These are phyloP conservation scores for Dione juno DNA, from an alignment of 2,888 invertebrate genomes.

Conservation along the genomic window DNA sequence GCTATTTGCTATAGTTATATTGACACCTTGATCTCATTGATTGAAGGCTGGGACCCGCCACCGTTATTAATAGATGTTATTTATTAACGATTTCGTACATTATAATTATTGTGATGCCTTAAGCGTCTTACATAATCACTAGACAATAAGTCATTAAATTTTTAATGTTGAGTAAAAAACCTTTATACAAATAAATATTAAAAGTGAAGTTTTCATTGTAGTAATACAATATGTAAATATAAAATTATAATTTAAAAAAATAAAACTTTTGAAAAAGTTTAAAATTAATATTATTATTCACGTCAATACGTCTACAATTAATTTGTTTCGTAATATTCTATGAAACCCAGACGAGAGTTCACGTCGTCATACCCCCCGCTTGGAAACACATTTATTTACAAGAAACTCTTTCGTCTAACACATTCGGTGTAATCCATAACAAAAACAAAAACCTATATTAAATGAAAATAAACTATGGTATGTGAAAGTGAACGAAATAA, in stretches of 20 bases:
- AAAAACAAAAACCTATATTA: constrained; percentile 34
- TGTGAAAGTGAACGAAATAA: neutral
- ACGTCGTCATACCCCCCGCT: constrained; percentile 56
- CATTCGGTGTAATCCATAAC: constrained; percentile 33
- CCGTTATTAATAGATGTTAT: neutral
- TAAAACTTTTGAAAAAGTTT: constrained; percentile 22
- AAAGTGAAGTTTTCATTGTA: neutral
- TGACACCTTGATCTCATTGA: neutral
- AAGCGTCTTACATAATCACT: neutral
- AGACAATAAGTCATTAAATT: neutral
- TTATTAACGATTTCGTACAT: constrained; percentile 1
- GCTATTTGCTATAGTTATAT: neutral
- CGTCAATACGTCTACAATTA: constrained; percentile 36
- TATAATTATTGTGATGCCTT: neutral
- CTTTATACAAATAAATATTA: neutral
- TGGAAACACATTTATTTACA: constrained; percentile 56
- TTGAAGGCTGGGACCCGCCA: neutral
- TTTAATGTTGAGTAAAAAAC: neutral
- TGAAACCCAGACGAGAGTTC: constrained; percentile 42
- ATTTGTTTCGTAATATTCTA: constrained; percentile 39
- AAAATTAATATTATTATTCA: constrained; percentile 32
- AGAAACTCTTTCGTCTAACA: constrained; percentile 49
- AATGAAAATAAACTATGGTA: constrained; percentile 30
- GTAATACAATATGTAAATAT: neutral
- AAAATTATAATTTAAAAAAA: constrained; percentile 3